Percentiles rank a stretch among this genome's conserved stretches.
These are phyloP conservation scores for Halictus quadricinctus DNA, from an alignment of 2,888 invertebrate genomes.

Conservation along the genomic window DNA sequence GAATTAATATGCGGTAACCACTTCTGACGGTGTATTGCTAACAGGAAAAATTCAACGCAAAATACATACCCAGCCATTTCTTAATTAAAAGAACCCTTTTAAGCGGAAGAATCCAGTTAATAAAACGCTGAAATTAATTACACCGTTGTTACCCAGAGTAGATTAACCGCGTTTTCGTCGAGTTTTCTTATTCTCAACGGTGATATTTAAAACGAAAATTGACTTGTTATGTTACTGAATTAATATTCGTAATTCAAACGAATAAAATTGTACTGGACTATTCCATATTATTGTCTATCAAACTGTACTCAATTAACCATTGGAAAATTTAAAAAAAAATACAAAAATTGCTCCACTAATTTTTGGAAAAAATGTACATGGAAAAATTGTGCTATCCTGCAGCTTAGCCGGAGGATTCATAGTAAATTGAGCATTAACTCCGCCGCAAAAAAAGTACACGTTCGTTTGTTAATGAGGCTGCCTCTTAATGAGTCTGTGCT, in stretches of 20 bases:
- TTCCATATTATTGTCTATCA: too few species aligned
- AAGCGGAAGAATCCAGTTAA: not conserved
- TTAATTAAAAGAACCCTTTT: not conserved
- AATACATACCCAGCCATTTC: not conserved
- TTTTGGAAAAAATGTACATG: too few species aligned
- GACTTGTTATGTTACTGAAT: not conserved
- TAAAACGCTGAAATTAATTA: not conserved
- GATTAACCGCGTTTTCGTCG: not conserved
- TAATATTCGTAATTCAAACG: not conserved
- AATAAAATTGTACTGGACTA: not conserved
- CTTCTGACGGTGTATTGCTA: not conserved
- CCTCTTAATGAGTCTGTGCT: slow-evolving; percentile 67
- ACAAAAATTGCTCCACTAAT: too few species aligned
- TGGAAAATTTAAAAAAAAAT: not conserved
- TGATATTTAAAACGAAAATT: not conserved
- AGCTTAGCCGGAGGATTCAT: not conserved
- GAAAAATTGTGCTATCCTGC: too few species aligned
- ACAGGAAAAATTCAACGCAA: not conserved
- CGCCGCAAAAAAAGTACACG: not conserved
- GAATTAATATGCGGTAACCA: not conserved
- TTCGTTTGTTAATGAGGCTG: not conserved
- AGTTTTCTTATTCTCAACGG: not conserved
- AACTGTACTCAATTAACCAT: not conserved
- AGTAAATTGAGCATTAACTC: not conserved
- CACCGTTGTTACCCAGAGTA: not conserved